These are phyloP conservation scores for Dromaius novaehollandiae DNA, from an alignment of 2,113 vertebrate species.

Conservation along the genomic window DNA sequence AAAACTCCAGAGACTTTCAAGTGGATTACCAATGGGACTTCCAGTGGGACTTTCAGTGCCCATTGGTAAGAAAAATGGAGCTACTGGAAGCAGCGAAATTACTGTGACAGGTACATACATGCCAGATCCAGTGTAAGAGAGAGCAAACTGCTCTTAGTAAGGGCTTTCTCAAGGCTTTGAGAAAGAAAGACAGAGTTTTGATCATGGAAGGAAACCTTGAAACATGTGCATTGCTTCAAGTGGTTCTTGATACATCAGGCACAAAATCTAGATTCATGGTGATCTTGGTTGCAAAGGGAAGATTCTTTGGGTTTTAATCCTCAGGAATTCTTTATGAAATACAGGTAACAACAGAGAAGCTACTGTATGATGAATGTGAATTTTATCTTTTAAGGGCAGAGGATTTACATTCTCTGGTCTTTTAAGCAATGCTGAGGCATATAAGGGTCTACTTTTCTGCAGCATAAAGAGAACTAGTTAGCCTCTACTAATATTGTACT, in stretches of 20 bases:
- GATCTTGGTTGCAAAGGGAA: slow-evolving; percentile 26
- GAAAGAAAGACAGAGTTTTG: slow-evolving; percentile 1
- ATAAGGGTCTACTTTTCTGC: not conserved
- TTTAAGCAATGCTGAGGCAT: not conserved
- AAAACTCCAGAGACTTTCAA: slow-evolving; percentile 54
- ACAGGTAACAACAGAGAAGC: slow-evolving; percentile 9
- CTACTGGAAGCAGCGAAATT: slow-evolving; percentile 56
- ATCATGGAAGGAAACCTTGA: slow-evolving; percentile 41
- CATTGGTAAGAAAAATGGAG: slow-evolving; percentile 38
- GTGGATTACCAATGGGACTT: not conserved
- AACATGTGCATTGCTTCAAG: not conserved
- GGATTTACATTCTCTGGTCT: slow-evolving; percentile 17
- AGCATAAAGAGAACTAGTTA: slow-evolving; percentile 22
- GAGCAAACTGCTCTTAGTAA: not conserved
- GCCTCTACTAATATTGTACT: not conserved
- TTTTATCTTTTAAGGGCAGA: slow-evolving; percentile 38
- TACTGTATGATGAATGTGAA: slow-evolving; percentile 38
- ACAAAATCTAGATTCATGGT: slow-evolving; percentile 32
- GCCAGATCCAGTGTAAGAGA: slow-evolving; percentile 14
- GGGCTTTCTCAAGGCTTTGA: slow-evolving; percentile 55
- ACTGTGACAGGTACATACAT: slow-evolving; percentile 6
- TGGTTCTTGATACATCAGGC: slow-evolving; percentile 34
- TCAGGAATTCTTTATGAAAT: slow-evolving; percentile 36
- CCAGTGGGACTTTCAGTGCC: not conserved
- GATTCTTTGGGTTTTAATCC: slow-evolving; percentile 33